Evolutionary conservation across 2,797 vertebrate species (phyloP), one percentile per base, ranked within the genome.

Genomic region (Leuciscus waleckii): DNA sequence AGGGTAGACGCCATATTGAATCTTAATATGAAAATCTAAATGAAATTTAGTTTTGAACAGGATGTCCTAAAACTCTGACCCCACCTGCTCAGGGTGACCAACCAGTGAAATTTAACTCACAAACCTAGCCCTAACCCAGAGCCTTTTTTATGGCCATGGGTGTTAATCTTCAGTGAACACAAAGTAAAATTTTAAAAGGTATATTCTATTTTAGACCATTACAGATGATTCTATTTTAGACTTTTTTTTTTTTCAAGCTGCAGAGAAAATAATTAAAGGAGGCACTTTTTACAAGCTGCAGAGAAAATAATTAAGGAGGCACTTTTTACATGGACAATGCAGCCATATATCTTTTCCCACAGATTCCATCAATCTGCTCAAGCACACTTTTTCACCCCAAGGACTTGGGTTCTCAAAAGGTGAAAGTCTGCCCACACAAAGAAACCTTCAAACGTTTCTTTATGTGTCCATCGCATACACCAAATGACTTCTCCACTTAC

Each of bases 381-480:
- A 58, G 54, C 26, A 54, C 46, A 75, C 11, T 16, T 56, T 76
- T 32, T n/a, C 51, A 56, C 32, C 3, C 21, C 21, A 23, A 76
- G 49, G 32, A 76, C 32, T 76, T 37, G 14, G 21, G 56, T 29
- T 76, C 32, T 76, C 21, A 49, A n/a, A n/a, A 23, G 32, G 6
- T 56, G 49, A 76, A 32, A 76, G 32, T 14, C 51, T 56, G 49
- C 74, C 74, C 32, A 39, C 51, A 76, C 32, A 76, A 37, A 37
- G 32, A 76, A 56, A 51, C 32, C 21, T 35, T 75, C 10, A 35
- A 35, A 23, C 0, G 0, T 32, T 51, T 74, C 8, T 74, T 51
- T 73, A 16, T 10, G 17, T 54, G 9, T 35, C 19, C 0, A 1
- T 21, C 0, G 1, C 17, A 75, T 35, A 23, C 73, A 54, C 9